These are phyloP conservation scores for Chaetura pelagica DNA, from an alignment of 2,113 vertebrate species.

Conservation along the genomic window DNA sequence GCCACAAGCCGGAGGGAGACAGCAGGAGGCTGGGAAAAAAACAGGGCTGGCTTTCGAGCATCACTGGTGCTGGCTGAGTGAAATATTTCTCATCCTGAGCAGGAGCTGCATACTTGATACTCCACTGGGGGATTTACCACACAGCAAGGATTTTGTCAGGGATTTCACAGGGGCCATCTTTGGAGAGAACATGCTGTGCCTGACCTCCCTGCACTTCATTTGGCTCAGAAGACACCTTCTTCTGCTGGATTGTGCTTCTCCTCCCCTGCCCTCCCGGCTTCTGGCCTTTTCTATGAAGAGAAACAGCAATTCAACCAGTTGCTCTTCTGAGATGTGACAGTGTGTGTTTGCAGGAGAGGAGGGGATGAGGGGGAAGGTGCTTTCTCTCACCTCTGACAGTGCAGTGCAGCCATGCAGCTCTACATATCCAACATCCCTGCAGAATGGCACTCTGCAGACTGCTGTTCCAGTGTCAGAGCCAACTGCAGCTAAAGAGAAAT, in stretches of 20 bases:
- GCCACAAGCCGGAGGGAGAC: rapidly evolving
- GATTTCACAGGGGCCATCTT: not conserved
- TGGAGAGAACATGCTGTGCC: not conserved
- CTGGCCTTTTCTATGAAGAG: not conserved
- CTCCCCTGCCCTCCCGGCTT: not conserved
- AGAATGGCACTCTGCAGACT: not conserved
- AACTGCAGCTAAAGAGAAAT: not conserved
- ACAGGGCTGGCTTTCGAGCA: not conserved
- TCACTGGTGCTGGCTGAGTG: not conserved
- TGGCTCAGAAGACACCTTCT: not conserved
- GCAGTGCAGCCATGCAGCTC: not conserved
- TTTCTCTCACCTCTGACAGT: not conserved
- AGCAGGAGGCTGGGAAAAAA: rapidly evolving
- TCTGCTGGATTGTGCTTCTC: not conserved
- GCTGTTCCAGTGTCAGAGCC: not conserved
- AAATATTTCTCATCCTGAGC: not conserved
- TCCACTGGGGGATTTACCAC: not conserved
- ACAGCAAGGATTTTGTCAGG: not conserved
- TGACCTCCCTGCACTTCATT: not conserved
- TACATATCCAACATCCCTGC: not conserved
- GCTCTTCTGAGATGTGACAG: rapidly evolving
- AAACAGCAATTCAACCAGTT: not conserved
- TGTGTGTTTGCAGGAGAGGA: rapidly evolving
- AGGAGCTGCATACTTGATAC: not conserved
- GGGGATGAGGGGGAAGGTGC: not conserved